These are phyloP conservation scores for Mya arenaria DNA, from an alignment of 1,140 invertebrate species.

Conservation along the genomic window DNA sequence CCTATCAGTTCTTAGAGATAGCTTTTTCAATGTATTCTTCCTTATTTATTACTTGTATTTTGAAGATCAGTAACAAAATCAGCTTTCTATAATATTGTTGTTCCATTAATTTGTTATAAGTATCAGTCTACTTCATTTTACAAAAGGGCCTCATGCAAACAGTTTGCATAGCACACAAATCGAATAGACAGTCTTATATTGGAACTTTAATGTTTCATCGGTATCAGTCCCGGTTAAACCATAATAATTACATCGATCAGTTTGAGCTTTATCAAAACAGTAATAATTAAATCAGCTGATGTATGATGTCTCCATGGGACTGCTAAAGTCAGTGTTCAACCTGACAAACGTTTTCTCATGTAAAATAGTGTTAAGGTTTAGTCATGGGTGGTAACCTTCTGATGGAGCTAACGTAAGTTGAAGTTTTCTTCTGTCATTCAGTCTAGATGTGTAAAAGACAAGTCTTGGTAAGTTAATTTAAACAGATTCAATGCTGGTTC, in stretches of 20 bases:
- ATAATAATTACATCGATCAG: slow-evolving; percentile 12
- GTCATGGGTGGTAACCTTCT: slow-evolving; percentile 5
- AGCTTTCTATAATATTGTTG: too few relatives aligned
- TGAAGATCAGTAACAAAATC: too few relatives aligned
- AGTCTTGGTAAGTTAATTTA: slow-evolving; percentile 7
- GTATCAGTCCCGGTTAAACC: not conserved
- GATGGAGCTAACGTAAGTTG: slow-evolving; percentile 3
- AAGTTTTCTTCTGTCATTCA: slow-evolving; percentile 5
- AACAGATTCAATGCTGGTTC: not conserved
- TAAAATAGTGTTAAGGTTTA: not conserved
- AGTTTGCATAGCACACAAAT: not conserved
- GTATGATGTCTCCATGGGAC: slow-evolving; percentile 17
- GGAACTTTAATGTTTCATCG: not conserved
- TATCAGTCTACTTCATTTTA: not conserved
- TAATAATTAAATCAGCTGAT: not conserved
- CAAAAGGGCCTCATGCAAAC: not conserved
- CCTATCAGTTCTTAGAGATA: too few relatives aligned
- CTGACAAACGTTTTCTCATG: slow-evolving; percentile 20
- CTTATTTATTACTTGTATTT: too few relatives aligned
- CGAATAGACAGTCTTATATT: not conserved
- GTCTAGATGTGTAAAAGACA: not conserved
- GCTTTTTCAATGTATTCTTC: too few relatives aligned
- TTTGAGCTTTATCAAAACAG: not conserved
- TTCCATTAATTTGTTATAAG: too few relatives aligned
- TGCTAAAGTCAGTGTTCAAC: slow-evolving; percentile 14